Percentiles rank a stretch among this genome's conserved stretches.
Evolutionary conservation across 2,113 vertebrate genomes (phyloP).

Genomic region (pig (Sus scrofa)): DNA sequence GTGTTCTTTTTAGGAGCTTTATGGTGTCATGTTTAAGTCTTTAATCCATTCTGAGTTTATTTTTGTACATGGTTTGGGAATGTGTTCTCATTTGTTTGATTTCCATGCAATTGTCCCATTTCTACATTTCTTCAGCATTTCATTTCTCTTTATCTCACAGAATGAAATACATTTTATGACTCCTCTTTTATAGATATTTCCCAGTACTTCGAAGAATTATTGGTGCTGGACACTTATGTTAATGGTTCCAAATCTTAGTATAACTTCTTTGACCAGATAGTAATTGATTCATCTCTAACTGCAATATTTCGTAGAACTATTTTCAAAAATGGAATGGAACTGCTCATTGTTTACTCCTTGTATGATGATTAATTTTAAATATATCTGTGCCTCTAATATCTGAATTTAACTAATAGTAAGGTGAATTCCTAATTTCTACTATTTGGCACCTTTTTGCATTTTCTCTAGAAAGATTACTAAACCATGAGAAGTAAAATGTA

Average conservation of each 20-base stretch:
- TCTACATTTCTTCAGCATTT: background rate
- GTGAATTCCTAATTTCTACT: background rate
- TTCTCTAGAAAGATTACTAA: constrained; percentile 3
- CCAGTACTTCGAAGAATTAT: background rate
- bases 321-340: background rate
- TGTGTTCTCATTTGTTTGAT: too few species aligned
- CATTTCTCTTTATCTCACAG: background rate
- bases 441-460: background rate
- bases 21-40: too few species aligned
- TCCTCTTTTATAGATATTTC: background rate
- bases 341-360: background rate
- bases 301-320: background rate
- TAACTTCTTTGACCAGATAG: background rate
- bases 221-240: background rate
- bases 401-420: background rate
- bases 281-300: background rate
- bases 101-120: too few species aligned
- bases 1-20: too few species aligned
- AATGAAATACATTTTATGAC: background rate
- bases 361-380: background rate
- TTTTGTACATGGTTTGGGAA: background rate
- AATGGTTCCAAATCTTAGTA: background rate
- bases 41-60: background rate
- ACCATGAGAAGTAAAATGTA: background rate
- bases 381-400: background rate